These are phyloP conservation scores for Zaprionus ornatus DNA, from an alignment of 1,140 invertebrate genomes.

Conservation along the genomic window DNA sequence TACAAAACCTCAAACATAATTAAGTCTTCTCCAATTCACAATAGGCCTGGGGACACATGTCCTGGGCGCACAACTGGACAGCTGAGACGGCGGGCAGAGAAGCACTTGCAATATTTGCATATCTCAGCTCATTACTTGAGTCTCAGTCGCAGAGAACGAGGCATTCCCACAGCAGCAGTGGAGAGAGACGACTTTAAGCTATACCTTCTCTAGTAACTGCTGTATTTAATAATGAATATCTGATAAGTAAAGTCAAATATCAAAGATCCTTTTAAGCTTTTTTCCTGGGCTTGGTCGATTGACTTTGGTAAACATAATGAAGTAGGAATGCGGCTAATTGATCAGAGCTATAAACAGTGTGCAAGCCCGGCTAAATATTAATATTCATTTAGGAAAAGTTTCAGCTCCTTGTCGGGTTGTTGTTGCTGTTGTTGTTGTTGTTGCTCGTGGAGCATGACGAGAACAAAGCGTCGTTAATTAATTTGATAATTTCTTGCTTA, in stretches of 20 bases:
- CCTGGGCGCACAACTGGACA: slow-evolving; percentile 28
- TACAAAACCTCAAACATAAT: slow-evolving; percentile 64
- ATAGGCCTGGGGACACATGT: slow-evolving; percentile 41
- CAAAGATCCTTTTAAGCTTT: neutral
- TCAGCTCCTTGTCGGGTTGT: neutral
- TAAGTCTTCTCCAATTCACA: slow-evolving; percentile 52
- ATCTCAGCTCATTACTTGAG: slow-evolving; percentile 1
- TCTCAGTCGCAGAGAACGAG: too few relatives aligned
- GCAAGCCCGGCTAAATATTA: slow-evolving; percentile 26
- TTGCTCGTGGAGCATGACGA: slow-evolving; percentile 36
- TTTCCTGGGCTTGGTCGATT: neutral
- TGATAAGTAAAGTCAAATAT: too few relatives aligned
- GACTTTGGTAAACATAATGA: slow-evolving; percentile 10
- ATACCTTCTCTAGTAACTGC: too few relatives aligned
- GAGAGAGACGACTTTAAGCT: too few relatives aligned
- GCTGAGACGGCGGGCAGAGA: neutral
- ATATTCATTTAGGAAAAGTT: slow-evolving; percentile 53
- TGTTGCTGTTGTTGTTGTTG: slow-evolving; percentile 34
- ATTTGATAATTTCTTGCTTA: slow-evolving; percentile 69
- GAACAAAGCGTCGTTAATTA: slow-evolving; percentile 65
- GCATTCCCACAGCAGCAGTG: too few relatives aligned
- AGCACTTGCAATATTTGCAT: slow-evolving; percentile 42
- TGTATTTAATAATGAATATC: too few relatives aligned
- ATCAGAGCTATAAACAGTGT: neutral
- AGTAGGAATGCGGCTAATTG: neutral